Percentiles rank a stretch among this genome's conserved stretches.
Evolutionary conservation across 2,113 vertebrate species (phyloP).

Genomic region (Mugil cephalus): DNA sequence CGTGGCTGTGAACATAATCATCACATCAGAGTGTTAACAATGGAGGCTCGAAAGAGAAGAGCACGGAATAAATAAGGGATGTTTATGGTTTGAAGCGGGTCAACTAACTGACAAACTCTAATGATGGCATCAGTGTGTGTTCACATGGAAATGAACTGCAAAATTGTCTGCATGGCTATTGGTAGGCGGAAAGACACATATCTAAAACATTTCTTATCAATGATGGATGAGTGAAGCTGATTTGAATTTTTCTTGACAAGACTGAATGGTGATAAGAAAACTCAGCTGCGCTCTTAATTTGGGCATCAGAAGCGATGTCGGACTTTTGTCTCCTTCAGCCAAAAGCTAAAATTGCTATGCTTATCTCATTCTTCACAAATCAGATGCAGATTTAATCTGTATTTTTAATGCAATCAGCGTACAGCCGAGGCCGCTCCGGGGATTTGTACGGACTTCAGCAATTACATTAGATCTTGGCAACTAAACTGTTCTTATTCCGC

Average conservation of each 20-base stretch:
- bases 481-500: conserved; percentile 2
- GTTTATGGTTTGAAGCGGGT: conserved; percentile 4
- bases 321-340: not conserved
- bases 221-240: not conserved
- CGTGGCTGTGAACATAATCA: conserved; percentile 25
- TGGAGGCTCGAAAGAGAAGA: not conserved
- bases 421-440: not conserved
- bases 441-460: conserved; percentile 30
- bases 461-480: not conserved
- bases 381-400: conserved; percentile 58
- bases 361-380: conserved; percentile 38
- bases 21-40: conserved; percentile 25
- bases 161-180: not conserved
- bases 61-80: conserved; percentile 29
- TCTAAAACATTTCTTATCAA: not conserved
- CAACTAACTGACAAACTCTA: not conserved
- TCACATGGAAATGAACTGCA: not conserved
- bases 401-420: conserved; percentile 55
- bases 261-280: not conserved
- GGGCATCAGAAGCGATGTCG: conserved; percentile 15
- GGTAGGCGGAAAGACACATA: not conserved
- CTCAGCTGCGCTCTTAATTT: conserved; percentile 8
- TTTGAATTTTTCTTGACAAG: conserved; percentile 7
- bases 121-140: not conserved
- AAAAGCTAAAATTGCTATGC: conserved; percentile 15